A percentile compares a stretch with the other conserved stretches of the same genome.
phyloP scores from a whole-genome alignment of 2,797 vertebrate species.

The Rhabdomys pumilio region DNA sequence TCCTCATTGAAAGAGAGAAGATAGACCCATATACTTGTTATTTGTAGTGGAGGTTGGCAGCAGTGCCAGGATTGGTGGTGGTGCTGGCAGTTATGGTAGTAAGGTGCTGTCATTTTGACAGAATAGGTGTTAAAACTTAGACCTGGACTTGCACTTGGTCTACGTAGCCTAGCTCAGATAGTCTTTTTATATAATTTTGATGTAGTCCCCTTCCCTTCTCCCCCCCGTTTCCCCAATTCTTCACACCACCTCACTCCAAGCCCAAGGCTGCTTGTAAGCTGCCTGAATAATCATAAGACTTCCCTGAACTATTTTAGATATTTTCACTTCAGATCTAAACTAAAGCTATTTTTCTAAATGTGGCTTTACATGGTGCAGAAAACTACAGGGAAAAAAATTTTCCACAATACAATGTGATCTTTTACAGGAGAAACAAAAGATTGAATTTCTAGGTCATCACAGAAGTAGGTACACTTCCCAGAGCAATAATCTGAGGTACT shows the following conservation, averaged over 20 bases:
- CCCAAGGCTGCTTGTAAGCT: slow-evolving; percentile 49
- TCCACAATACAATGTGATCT: slow-evolving; percentile 74
- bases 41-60: background rate
- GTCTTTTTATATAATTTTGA: background rate
- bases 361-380: slow-evolving; percentile 72
- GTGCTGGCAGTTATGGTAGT: background rate
- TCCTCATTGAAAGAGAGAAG: slow-evolving; percentile 79
- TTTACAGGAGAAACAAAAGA: slow-evolving; percentile 79
- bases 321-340: slow-evolving; percentile 74
- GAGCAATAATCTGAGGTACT: slow-evolving; percentile 82
- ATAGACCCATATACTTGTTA: slow-evolving; percentile 57
- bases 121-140: background rate
- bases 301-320: slow-evolving; percentile 64
- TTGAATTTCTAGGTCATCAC: slow-evolving; percentile 81
- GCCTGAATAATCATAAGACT: slow-evolving; percentile 64
- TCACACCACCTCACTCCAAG: background rate
- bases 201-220: background rate
- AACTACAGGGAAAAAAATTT: slow-evolving; percentile 50
- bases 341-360: slow-evolving; percentile 62
- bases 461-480: slow-evolving; percentile 74
- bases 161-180: background rate
- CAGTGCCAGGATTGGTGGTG: background rate
- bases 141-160: background rate
- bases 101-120: background rate
- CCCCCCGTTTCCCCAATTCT: too few relatives aligned